phyloP scores from a whole-genome alignment of 2,888 invertebrate genomes.

The Chouioia cunea region DNA sequence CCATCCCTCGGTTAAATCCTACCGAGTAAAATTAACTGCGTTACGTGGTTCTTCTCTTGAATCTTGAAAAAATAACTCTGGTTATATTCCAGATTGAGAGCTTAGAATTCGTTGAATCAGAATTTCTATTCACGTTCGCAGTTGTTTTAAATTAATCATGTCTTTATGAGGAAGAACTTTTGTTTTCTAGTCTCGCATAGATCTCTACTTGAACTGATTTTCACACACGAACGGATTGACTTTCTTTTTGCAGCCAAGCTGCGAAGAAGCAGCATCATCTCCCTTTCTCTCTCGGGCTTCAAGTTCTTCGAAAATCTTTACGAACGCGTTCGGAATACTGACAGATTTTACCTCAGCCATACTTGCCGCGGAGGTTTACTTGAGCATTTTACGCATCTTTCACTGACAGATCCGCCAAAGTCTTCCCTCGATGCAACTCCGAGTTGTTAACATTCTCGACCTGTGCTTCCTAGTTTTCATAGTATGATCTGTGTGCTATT shows the following conservation, averaged over 20 bases:
- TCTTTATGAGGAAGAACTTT: too few species aligned
- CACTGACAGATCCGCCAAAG: conserved; percentile 15
- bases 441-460: conserved; percentile 38
- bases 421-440: conserved; percentile 2
- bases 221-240: neutral
- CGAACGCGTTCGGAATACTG: conserved; percentile 13
- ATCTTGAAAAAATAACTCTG: neutral
- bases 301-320: conserved; percentile 23
- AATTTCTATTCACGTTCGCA: too few species aligned
- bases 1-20: conserved; percentile 7
- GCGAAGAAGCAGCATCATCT: too few species aligned
- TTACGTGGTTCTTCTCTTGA: conserved; percentile 4
- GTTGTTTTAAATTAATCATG: too few species aligned
- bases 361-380: conserved; percentile 6
- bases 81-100: too few species aligned
- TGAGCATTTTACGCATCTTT: conserved; percentile 26
- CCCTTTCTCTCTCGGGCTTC: neutral
- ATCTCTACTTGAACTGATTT: too few species aligned
- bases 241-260: neutral
- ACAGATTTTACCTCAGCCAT: neutral
- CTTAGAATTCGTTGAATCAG: neutral
- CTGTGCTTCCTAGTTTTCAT: neutral
- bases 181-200: too few species aligned
- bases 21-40: conserved; percentile 15
- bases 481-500: too few species aligned